These are phyloP conservation scores for Diplodus puntazzo DNA, from an alignment of 2,797 vertebrate species.

Conservation along the genomic window DNA sequence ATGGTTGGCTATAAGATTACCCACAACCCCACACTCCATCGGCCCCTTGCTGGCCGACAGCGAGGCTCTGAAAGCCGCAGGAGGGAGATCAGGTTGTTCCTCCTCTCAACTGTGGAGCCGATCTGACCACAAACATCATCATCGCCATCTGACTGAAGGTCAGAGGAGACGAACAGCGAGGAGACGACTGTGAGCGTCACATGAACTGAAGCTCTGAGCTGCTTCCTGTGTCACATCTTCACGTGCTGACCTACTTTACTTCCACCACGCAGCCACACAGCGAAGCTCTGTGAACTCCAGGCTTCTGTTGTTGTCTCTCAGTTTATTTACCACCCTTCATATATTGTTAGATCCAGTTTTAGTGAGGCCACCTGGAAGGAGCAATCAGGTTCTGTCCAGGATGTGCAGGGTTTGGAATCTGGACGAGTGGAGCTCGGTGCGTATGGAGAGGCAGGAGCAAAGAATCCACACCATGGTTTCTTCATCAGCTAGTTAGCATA, in stretches of 20 bases:
- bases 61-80: slow-evolving; percentile 3
- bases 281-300: neutral
- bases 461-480: too few relatives aligned
- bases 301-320: neutral
- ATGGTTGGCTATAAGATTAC: slow-evolving; percentile 15
- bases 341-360: neutral
- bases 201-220: neutral
- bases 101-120: slow-evolving; percentile 11
- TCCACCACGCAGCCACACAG: neutral
- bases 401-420: too few relatives aligned
- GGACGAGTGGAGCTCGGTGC: too few relatives aligned
- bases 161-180: neutral
- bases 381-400: too few relatives aligned
- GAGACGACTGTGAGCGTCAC: neutral
- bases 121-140: slow-evolving; percentile 26
- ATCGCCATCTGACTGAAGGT: slow-evolving; percentile 1
- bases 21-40: neutral
- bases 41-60: neutral
- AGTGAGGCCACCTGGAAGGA: neutral
- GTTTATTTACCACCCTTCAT: neutral
- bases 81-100: slow-evolving; percentile 29
- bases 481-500: too few relatives aligned
- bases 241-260: neutral
- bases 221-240: neutral
- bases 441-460: too few relatives aligned